A percentile compares a stretch with the other conserved stretches of the same genome.
phyloP scores from a whole-genome alignment of 2,797 vertebrate genomes.

The Sorex maritimensis region DNA sequence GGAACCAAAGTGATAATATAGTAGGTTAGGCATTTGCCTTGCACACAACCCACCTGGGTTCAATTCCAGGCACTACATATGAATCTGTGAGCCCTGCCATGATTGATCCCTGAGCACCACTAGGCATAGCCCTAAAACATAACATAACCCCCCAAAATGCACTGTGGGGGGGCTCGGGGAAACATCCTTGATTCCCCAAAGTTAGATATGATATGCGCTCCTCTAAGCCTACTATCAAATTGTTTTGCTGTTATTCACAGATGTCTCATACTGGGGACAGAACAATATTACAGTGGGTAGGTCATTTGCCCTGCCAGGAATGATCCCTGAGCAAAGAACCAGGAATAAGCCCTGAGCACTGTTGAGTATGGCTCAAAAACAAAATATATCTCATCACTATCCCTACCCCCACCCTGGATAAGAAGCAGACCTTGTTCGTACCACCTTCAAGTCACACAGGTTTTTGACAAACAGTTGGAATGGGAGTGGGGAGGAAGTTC shows the following conservation, averaged over 20 bases:
- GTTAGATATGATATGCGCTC: neutral
- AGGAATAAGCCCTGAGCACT: no score
- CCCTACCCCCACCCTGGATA: neutral
- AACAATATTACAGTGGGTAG: no score
- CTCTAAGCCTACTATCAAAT: neutral
- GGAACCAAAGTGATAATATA: no score
- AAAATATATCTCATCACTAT: neutral
- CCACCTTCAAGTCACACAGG: neutral
- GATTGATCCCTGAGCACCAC: no score
- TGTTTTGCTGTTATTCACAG: slow-evolving; percentile 10
- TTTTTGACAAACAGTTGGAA: slow-evolving; percentile 28
- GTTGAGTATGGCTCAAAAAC: neutral
- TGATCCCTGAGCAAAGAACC: no score
- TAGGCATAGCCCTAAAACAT: no score
- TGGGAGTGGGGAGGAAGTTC: neutral
- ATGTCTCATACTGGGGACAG: neutral
- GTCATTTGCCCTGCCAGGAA: no score
- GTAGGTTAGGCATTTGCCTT: no score
- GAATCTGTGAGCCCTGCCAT: no score
- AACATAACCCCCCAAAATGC: no score
- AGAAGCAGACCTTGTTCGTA: neutral
- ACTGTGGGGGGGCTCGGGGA: neutral
- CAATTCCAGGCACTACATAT: no score
- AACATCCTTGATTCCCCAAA: neutral
- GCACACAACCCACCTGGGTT: no score